A percentile compares a stretch with the other conserved stretches of the same genome.
These are phyloP conservation scores for Apaloderma vittatum DNA, from an alignment of 2,113 vertebrate species.

Conservation along the genomic window DNA sequence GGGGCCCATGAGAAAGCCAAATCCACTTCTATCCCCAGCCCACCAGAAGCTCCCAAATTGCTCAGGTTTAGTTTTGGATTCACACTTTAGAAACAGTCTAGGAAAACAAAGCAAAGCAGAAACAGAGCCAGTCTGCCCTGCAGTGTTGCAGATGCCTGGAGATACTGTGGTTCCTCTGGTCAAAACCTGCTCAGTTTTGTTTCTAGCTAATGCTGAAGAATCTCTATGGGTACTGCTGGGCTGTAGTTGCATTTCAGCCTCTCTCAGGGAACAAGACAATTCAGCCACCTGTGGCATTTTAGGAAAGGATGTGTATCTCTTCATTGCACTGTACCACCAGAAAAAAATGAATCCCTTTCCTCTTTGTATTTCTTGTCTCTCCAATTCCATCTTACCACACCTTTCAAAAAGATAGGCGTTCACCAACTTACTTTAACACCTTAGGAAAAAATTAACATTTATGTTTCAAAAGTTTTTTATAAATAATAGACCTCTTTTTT, in stretches of 20 bases:
- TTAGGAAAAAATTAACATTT: background rate
- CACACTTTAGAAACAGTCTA: background rate
- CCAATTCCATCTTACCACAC: background rate
- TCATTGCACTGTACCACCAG: background rate
- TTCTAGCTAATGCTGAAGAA: background rate
- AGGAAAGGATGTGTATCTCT: accelerated
- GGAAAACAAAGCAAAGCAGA: background rate
- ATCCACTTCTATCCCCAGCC: background rate
- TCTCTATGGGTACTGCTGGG: accelerated
- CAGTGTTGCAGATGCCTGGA: background rate
- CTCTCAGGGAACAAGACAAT: background rate
- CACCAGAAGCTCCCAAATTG: background rate
- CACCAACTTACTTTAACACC: background rate
- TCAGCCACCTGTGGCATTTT: background rate
- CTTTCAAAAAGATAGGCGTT: background rate
- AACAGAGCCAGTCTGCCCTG: background rate
- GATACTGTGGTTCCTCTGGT: background rate
- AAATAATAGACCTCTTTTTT: background rate
- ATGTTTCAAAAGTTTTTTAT: background rate
- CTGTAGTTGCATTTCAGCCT: accelerated
- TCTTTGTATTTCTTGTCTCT: background rate
- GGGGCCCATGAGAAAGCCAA: background rate
- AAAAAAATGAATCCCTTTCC: background rate
- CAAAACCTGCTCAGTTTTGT: background rate
- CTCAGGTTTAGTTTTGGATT: background rate